Evolutionary conservation across 2,888 invertebrate species (phyloP), one percentile per base, ranked within the genome.

Genomic region (Sminthurinus aureus): DNA sequence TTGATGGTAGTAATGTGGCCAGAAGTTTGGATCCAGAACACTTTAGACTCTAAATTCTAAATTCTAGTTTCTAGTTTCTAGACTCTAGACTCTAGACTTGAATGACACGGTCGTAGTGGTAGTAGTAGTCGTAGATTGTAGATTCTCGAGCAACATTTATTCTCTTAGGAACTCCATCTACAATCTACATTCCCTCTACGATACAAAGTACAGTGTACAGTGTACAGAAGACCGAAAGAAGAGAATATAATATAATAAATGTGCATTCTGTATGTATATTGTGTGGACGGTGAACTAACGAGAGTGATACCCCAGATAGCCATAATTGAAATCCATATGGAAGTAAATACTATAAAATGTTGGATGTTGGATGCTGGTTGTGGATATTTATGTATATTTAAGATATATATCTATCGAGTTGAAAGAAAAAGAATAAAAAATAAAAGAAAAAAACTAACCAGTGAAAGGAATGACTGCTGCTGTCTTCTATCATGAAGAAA

Each of bases 331-430:
- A 71, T 71, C 24, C 71, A 71, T 20, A 15, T 71, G 24, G 26
- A 71, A 26, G 38, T 71, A 71, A 71, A 71, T 71, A 71, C 24
- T 15, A 71, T 71, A 26, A 71, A 71, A 71, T 71, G 71, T 71
- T 71, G 3, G 26, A 71, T 71, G 24, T 71, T 20, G 22, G 6
- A 38, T 38, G 38, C 38, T 38, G 38, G 38, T 4, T 38, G 3
- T 38, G 38, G 38, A 38, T 38, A 38, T 38, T 38, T 38, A 38
- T 38, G 38, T 38, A 38, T 6, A 38, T 38, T 38, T 38, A 4
- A 38, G 38, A 38, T 38, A 38, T 38, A 38, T 38, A 1, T 38
- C 3, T 38, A 38, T 58, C 1, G 58, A 58, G 13, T 9, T 58
- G 58, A 71, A 71, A 71, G 24, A 22, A 22, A 26, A 24, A n/a